These are phyloP conservation scores for Tragelaphus scriptus DNA, from an alignment of 2,113 vertebrate species.

Conservation along the genomic window DNA sequence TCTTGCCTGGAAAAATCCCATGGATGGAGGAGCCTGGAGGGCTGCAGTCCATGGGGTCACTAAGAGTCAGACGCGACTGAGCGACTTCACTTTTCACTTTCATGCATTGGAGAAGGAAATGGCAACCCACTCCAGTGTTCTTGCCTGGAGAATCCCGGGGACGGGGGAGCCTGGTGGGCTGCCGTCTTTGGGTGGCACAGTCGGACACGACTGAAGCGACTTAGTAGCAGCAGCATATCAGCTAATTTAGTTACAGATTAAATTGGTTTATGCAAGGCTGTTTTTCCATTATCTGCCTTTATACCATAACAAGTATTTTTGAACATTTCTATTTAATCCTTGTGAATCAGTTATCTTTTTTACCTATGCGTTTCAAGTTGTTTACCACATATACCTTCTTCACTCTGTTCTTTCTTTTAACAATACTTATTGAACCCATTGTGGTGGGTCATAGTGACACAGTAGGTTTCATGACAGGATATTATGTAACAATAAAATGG, in stretches of 20 bases:
- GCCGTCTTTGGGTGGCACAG: accelerated
- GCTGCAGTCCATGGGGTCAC: accelerated
- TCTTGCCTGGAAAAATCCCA: not conserved
- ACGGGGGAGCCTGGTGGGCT: not conserved
- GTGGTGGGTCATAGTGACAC: not conserved
- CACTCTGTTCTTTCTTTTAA: not conserved
- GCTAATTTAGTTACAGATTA: conserved; percentile 7
- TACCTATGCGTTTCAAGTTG: not conserved
- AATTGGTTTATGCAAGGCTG: conserved; percentile 23
- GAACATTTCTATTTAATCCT: not conserved
- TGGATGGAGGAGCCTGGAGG: not conserved
- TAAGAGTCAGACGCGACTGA: accelerated
- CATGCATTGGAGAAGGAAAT: not conserved
- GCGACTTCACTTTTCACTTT: accelerated
- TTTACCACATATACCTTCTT: not conserved
- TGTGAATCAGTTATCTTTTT: not conserved
- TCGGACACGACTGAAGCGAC: not conserved
- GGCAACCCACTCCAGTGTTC: not conserved
- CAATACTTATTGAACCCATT: not conserved
- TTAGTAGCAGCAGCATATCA: not conserved
- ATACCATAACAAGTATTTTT: not conserved
- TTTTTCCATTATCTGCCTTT: not conserved
- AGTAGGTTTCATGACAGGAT: not conserved
- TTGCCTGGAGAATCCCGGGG: not conserved
- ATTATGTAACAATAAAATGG: not conserved